Base-by-base conservation (phyloP, 2,888 invertebrate genomes). In the Lithophane ornitopus region DNA sequence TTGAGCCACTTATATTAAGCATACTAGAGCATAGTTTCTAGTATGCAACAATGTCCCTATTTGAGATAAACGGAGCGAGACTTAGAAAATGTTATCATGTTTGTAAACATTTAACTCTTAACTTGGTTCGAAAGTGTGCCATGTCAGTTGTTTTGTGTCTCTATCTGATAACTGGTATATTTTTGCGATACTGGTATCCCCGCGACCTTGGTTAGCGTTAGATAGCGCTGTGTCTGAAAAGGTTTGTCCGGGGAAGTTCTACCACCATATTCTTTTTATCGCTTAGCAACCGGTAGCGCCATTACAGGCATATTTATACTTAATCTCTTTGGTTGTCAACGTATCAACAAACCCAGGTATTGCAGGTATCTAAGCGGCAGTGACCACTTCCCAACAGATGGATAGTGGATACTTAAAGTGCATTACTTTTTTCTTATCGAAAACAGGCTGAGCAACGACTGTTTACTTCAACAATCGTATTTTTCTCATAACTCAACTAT, bases 1-100 rank as follows among this genome's bases (percentile, higher is more conserved):
- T 75, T 72, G 82, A 70, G 34, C 19, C 68, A 75, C 69, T 79
- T 75, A 65, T 19, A 26, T 19, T 66, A 19, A 11, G 16, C 49
- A 14, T 76, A 54, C 59, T n/a, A 34, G 4, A 28, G 19, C 44
- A 59, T 54, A 69, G 56, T 70, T 66, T 68, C 49, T 72, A 52
- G 58, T 56, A 58, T 70, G 72, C 59, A 65, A 82, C 70, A 66
- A 73, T 49, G 62, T 61, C 61, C 70, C 73, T 58, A 76, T 80
- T 80, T 56, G 56, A 39, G 52, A 8, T 69, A 80, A 83, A 65
- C 82, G 72, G 76, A 80, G 76, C 82, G 82, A 76, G 49, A 81
- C 81, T 44, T 14, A 8, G 67, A 12, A 69, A 81, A 73, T 63
- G 41, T 6, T 58, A 62, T 28, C 9, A 12, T 75, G 46, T 78